Percentiles rank a stretch among this genome's conserved stretches.
These are phyloP conservation scores for Polyodon spathula DNA, from an alignment of 2,113 vertebrate genomes.

Conservation along the genomic window DNA sequence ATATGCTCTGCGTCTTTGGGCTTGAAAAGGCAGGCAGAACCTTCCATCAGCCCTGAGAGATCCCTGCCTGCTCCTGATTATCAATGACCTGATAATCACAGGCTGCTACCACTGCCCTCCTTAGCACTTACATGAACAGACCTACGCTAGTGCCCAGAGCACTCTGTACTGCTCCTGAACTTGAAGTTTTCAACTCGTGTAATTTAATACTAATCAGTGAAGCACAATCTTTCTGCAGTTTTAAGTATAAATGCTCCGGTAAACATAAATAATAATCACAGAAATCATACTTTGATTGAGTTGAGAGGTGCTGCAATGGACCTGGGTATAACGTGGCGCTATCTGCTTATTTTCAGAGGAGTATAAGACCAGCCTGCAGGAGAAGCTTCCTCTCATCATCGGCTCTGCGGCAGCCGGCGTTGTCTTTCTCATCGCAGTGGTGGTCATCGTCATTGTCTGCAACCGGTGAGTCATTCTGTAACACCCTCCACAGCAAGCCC, in stretches of 20 bases:
- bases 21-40: neutral
- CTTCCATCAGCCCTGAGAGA: conserved; percentile 2
- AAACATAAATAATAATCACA: no score
- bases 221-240: no score
- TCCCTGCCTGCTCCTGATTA: neutral
- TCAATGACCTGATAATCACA: neutral
- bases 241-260: no score
- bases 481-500: no score
- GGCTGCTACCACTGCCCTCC: no score
- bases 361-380: conserved; percentile 84
- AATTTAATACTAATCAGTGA: no score
- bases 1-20: conserved; percentile 39
- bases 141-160: no score
- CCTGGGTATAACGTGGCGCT: neutral
- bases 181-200: no score
- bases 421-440: conserved; percentile 83
- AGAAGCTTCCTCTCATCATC: conserved; percentile 87
- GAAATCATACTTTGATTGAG: no score
- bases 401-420: conserved; percentile 79
- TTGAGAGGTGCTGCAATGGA: no score
- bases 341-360: conserved; percentile 55
- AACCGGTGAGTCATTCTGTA: conserved; percentile 64
- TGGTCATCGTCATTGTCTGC: conserved; percentile 78
- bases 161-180: no score
- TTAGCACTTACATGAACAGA: no score